These are phyloP conservation scores for Sinocyclocheilus anshuiensis DNA, from an alignment of 2,113 vertebrate genomes.

Conservation along the genomic window DNA sequence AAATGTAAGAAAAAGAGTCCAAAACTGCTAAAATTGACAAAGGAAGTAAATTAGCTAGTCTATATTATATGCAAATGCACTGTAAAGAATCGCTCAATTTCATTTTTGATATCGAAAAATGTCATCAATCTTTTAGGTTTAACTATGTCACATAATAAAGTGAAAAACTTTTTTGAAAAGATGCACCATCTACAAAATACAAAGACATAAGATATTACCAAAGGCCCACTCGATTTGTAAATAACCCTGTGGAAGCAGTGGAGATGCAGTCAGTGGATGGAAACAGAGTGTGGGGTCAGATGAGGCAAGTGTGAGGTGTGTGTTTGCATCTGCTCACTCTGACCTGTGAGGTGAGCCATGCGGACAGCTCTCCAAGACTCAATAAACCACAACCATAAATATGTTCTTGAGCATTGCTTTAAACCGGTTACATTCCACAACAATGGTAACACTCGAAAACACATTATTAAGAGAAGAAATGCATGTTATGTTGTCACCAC, in stretches of 20 bases:
- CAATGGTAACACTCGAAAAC: background rate
- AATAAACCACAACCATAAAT: background rate
- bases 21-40: background rate
- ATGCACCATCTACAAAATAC: background rate
- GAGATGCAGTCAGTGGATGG: slow-evolving; percentile 8
- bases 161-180: background rate
- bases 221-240: background rate
- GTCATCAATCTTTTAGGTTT: background rate
- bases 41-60: background rate
- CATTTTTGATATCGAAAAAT: background rate
- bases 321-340: slow-evolving; percentile 32
- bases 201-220: background rate
- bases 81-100: background rate
- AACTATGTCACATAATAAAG: background rate
- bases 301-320: slow-evolving; percentile 7
- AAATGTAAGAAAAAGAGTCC: background rate
- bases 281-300: background rate
- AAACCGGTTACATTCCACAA: background rate
- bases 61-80: background rate
- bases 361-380: background rate
- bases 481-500: background rate
- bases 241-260: background rate
- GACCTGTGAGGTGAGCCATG: slow-evolving; percentile 6
- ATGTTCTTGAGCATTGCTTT: background rate
- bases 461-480: background rate